phyloP scores from a whole-genome alignment of 2,888 invertebrate genomes.

The Clitarchus hookeri region DNA sequence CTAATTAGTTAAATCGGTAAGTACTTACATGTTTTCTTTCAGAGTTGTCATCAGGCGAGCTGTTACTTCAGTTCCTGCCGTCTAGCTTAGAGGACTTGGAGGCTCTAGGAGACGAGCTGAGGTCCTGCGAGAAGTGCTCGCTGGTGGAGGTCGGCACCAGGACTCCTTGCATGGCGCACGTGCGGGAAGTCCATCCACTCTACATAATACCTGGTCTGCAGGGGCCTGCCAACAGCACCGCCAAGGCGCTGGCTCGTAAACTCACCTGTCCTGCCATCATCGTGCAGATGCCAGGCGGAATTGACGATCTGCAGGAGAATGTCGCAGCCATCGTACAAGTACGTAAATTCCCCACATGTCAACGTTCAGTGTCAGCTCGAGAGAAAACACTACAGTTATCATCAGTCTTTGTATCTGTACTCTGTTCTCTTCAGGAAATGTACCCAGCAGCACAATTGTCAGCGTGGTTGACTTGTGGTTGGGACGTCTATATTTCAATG shows the following conservation, averaged over 20 bases:
- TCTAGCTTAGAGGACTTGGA: not conserved
- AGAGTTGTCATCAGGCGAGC: not conserved
- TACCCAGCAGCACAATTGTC: no score
- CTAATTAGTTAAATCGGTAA: no score
- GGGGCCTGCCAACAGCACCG: slow-evolving; percentile 4
- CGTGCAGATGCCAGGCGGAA: slow-evolving; percentile 46
- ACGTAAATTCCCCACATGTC: not conserved
- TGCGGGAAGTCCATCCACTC: slow-evolving; percentile 52
- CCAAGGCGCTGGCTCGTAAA: slow-evolving; percentile 48
- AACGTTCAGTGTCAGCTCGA: no score
- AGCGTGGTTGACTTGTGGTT: no score
- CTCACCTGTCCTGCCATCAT: slow-evolving; percentile 54
- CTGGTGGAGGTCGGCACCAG: slow-evolving; percentile 50
- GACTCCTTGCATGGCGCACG: slow-evolving; percentile 49
- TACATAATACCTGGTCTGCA: slow-evolving; percentile 54
- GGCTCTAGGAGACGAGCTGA: not conserved
- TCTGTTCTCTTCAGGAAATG: no score
- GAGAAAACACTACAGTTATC: no score
- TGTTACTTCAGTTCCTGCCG: not conserved
- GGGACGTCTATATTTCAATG: no score
- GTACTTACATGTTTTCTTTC: no score
- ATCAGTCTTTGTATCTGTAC: no score
- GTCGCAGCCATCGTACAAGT: not conserved
- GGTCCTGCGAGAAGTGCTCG: not conserved
- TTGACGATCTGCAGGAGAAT: not conserved